Evolutionary conservation across 2,797 vertebrate species (phyloP).

Genomic region (Cirrhinus molitorella): DNA sequence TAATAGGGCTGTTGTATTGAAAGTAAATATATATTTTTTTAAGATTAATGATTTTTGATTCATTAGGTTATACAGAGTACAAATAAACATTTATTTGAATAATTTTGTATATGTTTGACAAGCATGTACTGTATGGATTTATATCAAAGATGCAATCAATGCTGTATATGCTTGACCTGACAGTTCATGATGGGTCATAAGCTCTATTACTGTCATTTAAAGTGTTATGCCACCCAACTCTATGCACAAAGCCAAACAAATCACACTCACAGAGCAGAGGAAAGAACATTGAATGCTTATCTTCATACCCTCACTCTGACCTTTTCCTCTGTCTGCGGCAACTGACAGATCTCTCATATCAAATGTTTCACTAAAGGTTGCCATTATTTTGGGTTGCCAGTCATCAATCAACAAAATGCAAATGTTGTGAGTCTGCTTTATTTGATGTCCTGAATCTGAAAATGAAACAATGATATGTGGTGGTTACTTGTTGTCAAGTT

Average conservation of each 20-base stretch:
- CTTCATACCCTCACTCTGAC: slow-evolving; percentile 4
- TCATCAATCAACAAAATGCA: slow-evolving; percentile 7
- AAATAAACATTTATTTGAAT: not conserved
- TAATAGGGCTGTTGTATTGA: not conserved
- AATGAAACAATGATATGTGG: not conserved
- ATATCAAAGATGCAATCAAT: not conserved
- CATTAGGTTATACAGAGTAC: not conserved
- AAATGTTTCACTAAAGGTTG: slow-evolving; percentile 29
- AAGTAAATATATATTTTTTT: not conserved
- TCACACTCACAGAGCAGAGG: not conserved
- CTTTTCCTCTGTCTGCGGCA: slow-evolving; percentile 19
- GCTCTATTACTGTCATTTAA: not conserved
- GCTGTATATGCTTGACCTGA: not conserved
- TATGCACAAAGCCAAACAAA: not conserved
- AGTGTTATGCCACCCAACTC: not conserved
- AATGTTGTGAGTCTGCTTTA: not conserved
- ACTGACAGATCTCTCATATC: slow-evolving; percentile 26
- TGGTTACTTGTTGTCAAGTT: not conserved
- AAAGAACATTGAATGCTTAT: not conserved
- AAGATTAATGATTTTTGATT: not conserved
- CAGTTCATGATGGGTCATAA: not conserved
- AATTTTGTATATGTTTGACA: too few species aligned
- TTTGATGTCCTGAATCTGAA: not conserved
- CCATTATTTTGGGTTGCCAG: slow-evolving; percentile 1
- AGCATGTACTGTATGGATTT: not conserved